Conservation (phyloP, 1,140 invertebrate genomes). For the Drosophila repleta region DNA sequence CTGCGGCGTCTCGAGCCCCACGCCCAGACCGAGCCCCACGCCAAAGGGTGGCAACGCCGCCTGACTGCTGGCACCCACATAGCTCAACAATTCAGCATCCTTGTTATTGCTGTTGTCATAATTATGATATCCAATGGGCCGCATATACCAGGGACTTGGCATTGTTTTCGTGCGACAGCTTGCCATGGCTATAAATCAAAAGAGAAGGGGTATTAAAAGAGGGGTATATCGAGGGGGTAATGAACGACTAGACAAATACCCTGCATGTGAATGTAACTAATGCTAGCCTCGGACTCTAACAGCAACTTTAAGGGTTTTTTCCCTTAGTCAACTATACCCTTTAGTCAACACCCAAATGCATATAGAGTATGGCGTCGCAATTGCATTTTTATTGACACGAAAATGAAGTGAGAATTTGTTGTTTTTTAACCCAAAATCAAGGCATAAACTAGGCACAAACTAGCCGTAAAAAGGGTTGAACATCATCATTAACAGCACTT, state of each 20-base stretch:
- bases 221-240: not conserved
- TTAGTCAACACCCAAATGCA: not conserved
- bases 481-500: conserved; percentile 73
- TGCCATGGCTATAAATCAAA: conserved; percentile 71
- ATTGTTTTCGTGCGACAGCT: conserved; percentile 74
- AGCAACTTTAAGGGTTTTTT: too few relatives aligned
- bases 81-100: conserved; percentile 34
- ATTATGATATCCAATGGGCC: conserved; percentile 73
- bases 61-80: conserved; percentile 14
- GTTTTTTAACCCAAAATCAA: conserved; percentile 57
- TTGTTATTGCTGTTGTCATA: conserved; percentile 46
- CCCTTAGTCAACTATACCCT: too few relatives aligned
- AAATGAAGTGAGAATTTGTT: conserved; percentile 70
- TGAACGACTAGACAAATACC: conserved; percentile 2
- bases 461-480: conserved; percentile 39
- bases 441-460: conserved; percentile 20
- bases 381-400: conserved; percentile 72
- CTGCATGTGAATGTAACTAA: too few relatives aligned
- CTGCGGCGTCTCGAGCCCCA: conserved; percentile 15
- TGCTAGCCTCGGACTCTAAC: too few relatives aligned
- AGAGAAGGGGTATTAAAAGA: conserved; percentile 21
- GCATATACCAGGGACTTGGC: conserved; percentile 71
- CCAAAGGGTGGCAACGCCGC: conserved; percentile 18
- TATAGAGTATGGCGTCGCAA: not conserved
- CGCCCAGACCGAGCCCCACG: conserved; percentile 28